These are phyloP conservation scores for Galemys pyrenaicus DNA, from an alignment of 2,113 vertebrate genomes.

Conservation along the genomic window DNA sequence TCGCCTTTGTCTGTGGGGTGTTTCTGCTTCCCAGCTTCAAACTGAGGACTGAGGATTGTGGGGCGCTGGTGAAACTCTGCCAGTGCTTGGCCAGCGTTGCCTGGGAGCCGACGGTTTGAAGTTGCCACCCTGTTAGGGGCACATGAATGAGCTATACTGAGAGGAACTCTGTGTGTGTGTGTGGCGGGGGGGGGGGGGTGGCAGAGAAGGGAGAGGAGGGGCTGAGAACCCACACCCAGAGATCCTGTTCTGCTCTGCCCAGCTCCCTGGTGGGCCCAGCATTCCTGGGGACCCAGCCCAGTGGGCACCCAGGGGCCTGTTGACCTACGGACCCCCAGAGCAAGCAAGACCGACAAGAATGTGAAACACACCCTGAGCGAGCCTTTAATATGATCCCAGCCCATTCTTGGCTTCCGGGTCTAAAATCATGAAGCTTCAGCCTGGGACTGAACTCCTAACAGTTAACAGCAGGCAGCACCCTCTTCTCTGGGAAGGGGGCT, in stretches of 20 bases:
- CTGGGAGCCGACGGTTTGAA: conserved; percentile 47
- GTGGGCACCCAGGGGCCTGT: background rate
- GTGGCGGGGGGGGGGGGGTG: background rate
- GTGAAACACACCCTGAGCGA: background rate
- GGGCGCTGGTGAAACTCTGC: conserved; percentile 65
- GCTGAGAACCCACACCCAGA: background rate
- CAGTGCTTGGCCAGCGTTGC: conserved; percentile 53
- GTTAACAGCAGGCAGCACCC: background rate
- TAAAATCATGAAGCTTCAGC: background rate
- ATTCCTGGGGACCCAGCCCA: conserved; percentile 33
- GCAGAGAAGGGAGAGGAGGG: background rate
- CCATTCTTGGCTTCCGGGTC: background rate
- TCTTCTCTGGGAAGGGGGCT: background rate
- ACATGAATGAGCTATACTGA: conserved; percentile 53
- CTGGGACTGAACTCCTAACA: background rate
- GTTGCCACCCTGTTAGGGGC: background rate
- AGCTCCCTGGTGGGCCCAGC: background rate
- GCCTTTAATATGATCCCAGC: background rate
- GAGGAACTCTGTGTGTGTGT: background rate
- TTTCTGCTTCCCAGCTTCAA: conserved; percentile 69
- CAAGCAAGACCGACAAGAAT: background rate
- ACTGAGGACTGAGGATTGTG: background rate
- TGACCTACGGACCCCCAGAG: background rate
- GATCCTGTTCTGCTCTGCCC: conserved; percentile 28
- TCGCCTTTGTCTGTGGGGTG: conserved; percentile 52